A percentile compares a stretch with the other conserved stretches of the same genome.
Conservation (phyloP, 2,113 vertebrate genomes). For the Corvus moneduloides region DNA sequence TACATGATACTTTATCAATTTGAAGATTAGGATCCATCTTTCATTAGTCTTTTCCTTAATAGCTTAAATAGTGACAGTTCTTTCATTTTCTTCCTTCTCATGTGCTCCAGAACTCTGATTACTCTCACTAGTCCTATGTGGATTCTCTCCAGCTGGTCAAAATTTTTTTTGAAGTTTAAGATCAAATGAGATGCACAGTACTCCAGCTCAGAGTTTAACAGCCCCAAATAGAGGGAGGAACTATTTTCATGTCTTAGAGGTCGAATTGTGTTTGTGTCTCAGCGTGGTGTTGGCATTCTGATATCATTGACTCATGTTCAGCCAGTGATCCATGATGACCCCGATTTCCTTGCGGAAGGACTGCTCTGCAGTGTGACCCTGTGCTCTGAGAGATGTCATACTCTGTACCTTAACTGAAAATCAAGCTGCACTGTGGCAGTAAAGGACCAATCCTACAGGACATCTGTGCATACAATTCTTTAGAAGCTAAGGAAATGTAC, state of each 20-base stretch:
- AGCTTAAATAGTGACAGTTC: background rate
- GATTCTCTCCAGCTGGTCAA: background rate
- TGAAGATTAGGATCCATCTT: background rate
- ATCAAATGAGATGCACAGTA: background rate
- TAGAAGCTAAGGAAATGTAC: background rate
- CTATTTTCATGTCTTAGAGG: background rate
- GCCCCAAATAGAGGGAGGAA: background rate
- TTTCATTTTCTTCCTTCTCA: background rate
- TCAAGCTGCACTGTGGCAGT: background rate
- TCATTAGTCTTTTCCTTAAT: background rate
- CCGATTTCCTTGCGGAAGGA: background rate
- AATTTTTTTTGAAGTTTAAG: background rate
- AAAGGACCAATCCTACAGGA: background rate
- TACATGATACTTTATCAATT: background rate
- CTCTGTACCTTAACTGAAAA: background rate
- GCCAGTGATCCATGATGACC: background rate
- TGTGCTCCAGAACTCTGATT: background rate
- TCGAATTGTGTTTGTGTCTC: constrained; percentile 5
- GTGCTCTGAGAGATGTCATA: background rate
- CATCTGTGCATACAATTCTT: background rate
- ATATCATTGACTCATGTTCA: background rate
- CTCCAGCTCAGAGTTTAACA: background rate
- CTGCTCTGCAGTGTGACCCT: background rate
- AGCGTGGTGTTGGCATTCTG: constrained; percentile 9
- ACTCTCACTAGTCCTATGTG: background rate